Conservation (phyloP, 2,113 vertebrate genomes). For the Dendropsophus ebraccatus region DNA sequence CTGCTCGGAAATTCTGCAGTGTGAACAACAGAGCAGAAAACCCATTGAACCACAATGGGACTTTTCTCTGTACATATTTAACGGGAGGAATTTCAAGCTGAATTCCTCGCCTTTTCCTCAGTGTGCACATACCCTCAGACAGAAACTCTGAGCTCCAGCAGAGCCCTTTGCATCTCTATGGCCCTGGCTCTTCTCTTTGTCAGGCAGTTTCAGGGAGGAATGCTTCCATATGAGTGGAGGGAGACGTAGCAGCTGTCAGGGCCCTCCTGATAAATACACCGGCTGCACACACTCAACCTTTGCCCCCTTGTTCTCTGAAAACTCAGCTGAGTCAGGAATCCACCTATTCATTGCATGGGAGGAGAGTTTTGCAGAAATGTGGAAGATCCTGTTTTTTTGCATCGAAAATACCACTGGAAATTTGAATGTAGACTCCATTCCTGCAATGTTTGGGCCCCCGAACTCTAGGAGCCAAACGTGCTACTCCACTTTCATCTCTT, state of each 20-base stretch:
- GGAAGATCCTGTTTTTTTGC: not conserved
- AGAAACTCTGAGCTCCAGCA: not conserved
- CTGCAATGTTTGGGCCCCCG: not conserved
- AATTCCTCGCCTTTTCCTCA: too few relatives aligned
- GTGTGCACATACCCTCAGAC: too few relatives aligned
- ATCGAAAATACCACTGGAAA: not conserved
- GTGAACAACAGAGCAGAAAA: too few relatives aligned
- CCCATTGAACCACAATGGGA: too few relatives aligned
- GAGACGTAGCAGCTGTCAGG: not conserved
- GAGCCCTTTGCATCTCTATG: not conserved
- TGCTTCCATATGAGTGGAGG: not conserved
- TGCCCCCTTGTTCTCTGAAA: not conserved
- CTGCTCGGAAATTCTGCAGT: too few relatives aligned
- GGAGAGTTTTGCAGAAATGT: not conserved
- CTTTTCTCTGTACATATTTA: too few relatives aligned
- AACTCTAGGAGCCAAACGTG: not conserved
- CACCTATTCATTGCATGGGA: not conserved
- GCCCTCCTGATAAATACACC: not conserved
- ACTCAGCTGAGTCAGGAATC: constrained; percentile 16
- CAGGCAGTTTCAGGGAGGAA: not conserved
- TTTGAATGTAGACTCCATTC: not conserved
- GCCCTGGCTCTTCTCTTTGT: not conserved
- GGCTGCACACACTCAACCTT: not conserved
- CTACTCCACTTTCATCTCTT: too few relatives aligned
- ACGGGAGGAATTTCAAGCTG: too few relatives aligned